Evolutionary conservation across 2,113 vertebrate genomes (phyloP).

Genomic region (Notothenia rossii): DNA sequence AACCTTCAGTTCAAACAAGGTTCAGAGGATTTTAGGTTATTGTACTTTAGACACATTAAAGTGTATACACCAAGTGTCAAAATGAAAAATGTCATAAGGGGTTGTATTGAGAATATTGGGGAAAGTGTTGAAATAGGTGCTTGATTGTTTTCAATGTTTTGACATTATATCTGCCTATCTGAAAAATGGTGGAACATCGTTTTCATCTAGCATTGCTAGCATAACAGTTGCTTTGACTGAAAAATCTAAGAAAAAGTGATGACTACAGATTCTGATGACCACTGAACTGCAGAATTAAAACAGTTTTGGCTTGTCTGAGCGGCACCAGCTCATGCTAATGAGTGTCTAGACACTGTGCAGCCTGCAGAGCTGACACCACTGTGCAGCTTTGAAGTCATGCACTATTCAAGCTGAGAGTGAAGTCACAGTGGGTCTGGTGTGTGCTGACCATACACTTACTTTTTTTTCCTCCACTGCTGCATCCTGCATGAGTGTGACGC

Average conservation of each 20-base stretch:
- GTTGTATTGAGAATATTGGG: background rate
- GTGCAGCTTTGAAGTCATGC: constrained; percentile 61
- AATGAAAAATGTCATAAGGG: background rate
- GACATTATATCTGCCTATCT: no score
- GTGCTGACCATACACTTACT: constrained; percentile 55
- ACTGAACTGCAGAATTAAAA: background rate
- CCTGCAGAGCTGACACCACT: constrained; percentile 43
- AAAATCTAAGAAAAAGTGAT: no score
- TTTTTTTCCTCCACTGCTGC: constrained; percentile 6
- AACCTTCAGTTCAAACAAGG: background rate
- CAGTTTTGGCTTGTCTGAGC: background rate
- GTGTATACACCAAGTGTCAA: background rate
- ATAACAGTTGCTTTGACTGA: no score
- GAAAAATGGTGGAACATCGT: no score
- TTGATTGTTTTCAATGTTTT: no score
- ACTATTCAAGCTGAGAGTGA: constrained; percentile 69
- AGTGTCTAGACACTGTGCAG: constrained; percentile 38
- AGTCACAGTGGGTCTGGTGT: constrained; percentile 64
- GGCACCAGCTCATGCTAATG: constrained; percentile 29
- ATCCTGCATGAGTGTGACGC: constrained; percentile 3
- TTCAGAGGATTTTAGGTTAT: background rate
- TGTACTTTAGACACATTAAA: background rate
- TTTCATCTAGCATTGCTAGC: no score
- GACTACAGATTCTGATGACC: no score
- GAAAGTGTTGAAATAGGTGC: background rate